phyloP scores from a whole-genome alignment of 2,113 vertebrate species.

The Andinoacara biseriatus region DNA sequence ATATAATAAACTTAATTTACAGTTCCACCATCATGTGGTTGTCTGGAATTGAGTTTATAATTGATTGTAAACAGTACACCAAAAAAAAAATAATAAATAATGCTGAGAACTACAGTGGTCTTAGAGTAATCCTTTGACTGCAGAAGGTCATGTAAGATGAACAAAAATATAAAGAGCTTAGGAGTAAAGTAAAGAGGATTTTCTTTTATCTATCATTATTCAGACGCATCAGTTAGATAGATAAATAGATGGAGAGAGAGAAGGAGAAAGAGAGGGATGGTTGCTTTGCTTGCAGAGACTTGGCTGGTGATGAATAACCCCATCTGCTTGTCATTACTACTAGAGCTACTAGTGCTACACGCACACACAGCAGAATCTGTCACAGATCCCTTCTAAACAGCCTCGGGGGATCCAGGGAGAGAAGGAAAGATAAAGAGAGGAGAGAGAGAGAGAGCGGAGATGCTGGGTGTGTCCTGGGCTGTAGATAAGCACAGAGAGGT shows the following conservation, averaged over 20 bases:
- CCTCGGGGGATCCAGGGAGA: constrained; percentile 31
- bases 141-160: background rate
- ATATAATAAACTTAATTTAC: constrained; percentile 38
- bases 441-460: background rate
- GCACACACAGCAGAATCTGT: constrained; percentile 46
- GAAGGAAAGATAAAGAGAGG: constrained; percentile 24
- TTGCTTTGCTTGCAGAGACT: constrained; percentile 58
- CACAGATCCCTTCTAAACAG: constrained; percentile 63
- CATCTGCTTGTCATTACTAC: constrained; percentile 63
- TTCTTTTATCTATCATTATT: constrained; percentile 44
- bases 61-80: background rate
- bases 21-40: constrained; percentile 3
- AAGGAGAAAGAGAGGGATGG: background rate
- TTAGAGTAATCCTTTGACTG: background rate
- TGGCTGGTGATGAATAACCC: constrained; percentile 67
- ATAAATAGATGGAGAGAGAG: constrained; percentile 24
- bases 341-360: constrained; percentile 41
- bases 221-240: constrained; percentile 43
- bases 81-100: background rate
- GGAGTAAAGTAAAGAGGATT: constrained; percentile 33
- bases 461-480: constrained; percentile 39
- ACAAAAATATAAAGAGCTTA: constrained; percentile 24
- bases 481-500: constrained; percentile 28
- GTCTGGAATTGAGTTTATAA: background rate
- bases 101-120: background rate